Base-by-base conservation (phyloP, 2,113 vertebrate genomes). In the Otocyon megalotis region DNA sequence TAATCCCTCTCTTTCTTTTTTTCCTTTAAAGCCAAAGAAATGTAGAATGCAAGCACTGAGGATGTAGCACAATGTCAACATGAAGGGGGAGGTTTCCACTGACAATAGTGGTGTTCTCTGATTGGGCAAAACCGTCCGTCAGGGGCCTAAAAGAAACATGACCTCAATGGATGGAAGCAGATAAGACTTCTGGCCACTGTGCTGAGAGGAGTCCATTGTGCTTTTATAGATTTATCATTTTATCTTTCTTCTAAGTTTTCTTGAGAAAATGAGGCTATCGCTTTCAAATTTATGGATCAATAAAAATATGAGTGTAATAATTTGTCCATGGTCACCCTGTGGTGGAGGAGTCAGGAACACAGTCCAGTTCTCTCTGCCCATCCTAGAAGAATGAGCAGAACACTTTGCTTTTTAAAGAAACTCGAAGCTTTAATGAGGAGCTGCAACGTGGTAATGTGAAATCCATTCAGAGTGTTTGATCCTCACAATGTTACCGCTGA, bases 1-100 rank as follows among this genome's bases (percentile, higher is more conserved):
- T 92, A 98, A 97, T 80, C 88, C 35, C 28, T 79, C 50, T 63
- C 35, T 96, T 28, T 50, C 26, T 30, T 92, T 87, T 93, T 79
- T 79, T 0, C 0, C 26, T 58, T 95, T 92, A 48, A 11, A 95
- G 43, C 90, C 81, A 96, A 97, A 95, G 3, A 93, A 82, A n/a
- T 54, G 93, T 82, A 43, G 71, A 97, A 96, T 65, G 58, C 17
- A 79, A 98, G 56, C 12, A 32, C 37, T 43, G 93, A 93, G 13
- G 67, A 92, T 43, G 2, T 58, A 93, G 62, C 81, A 20, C 8
- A 88, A 96, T 24, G 28, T 24, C 89, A 12, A 1, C 3, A 72
- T 58, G 69, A 82, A 60, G 24, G 85, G 26, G 90, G 26, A 94
- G 93, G 81, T 22, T 89, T 89, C n/a, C 63, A 89, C 13, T 53